Evolutionary conservation across 2,888 invertebrate genomes (phyloP).

Genomic region (Oscheius sp.): DNA sequence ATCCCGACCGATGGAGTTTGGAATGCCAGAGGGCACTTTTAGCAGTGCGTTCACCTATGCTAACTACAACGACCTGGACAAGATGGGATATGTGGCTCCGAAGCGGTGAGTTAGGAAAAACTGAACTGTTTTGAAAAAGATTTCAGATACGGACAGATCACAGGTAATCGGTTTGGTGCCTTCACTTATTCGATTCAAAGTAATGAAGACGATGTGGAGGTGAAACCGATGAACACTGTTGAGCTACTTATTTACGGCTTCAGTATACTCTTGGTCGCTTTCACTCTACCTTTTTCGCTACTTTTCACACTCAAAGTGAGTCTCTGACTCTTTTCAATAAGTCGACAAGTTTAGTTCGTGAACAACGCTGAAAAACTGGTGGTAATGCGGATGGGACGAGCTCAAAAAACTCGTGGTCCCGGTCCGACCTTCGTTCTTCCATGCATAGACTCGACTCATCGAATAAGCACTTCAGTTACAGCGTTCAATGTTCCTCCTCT

Average conservation of each 20-base stretch:
- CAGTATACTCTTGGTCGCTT: constrained; percentile 57
- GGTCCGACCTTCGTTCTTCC: constrained; percentile 75
- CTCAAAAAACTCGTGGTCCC: constrained; percentile 68
- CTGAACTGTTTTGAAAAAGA: neutral
- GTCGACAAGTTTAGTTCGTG: constrained; percentile 63
- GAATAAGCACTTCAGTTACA: constrained; percentile 74
- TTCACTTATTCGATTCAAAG: constrained; percentile 54
- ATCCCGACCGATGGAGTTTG: constrained; percentile 45
- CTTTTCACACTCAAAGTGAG: constrained; percentile 67
- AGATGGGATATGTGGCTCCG: constrained; percentile 59
- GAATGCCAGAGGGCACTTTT: constrained; percentile 55
- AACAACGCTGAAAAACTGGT: constrained; percentile 67
- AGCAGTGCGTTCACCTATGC: constrained; percentile 62
- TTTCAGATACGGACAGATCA: constrained; percentile 46
- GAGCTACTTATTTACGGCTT: constrained; percentile 53
- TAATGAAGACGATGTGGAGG: constrained; percentile 44
- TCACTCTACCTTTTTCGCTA: constrained; percentile 70
- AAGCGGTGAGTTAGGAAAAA: constrained; percentile 42
- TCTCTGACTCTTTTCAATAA: neutral
- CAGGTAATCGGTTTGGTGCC: constrained; percentile 44
- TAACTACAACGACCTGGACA: constrained; percentile 61
- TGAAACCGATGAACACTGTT: constrained; percentile 44
- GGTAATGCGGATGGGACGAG: constrained; percentile 70
- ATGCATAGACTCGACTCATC: constrained; percentile 72
- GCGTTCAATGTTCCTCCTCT: constrained; percentile 76